Base-by-base conservation (phyloP, 2,888 invertebrate species). In the Thecophora atra region DNA sequence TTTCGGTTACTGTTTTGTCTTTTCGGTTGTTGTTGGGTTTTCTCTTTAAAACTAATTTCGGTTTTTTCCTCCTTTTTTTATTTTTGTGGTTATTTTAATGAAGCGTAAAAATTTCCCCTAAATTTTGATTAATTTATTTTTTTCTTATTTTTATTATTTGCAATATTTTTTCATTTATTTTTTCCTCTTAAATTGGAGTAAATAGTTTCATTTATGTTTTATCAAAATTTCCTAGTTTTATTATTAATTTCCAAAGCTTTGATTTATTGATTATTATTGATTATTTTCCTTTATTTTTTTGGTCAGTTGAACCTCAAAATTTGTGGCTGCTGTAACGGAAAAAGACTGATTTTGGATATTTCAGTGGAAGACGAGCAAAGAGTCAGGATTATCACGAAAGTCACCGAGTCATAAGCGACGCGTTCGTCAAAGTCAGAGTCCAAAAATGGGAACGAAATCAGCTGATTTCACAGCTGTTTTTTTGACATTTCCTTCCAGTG, bases 51-150 rank as follows among this genome's bases (percentile, higher is more conserved):
- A 28, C 19, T 37, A 52, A 19, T 52, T 47, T 28, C 24, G 11
- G 11, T 47, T 21, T 65, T n/a, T n/a, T n/a, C n/a, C 21, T 51
- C 7, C 26, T 65, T 47, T 19, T n/a, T 17, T 63, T 21, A 44
- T 4, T 15, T 63, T 42, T 24, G 24, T 21, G 3, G 60, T 51
- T 30, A 60, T 60, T 21, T 54, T 54, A 69, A 28, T 60, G 47
- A 60, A 69, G 58, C 58, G 68, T 69, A 47, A 69, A 60, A 60
- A 19, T 60, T 60, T 28, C 51, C 69, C 60, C n/a, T 28, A 44
- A 21, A 24, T 60, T 44, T 51, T 26, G 19, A 54, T 30, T 54
- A 19, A 28, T 37, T 66, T 11, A 51, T 51, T 26, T 42, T 30
- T 15, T n/a, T 60, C 60, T 60, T 60, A 60, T 28, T 60, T 30